Percentiles rank a stretch among this genome's conserved stretches.
phyloP scores from a whole-genome alignment of 2,888 invertebrate species.

The Pyrocoelia pectoralis region DNA sequence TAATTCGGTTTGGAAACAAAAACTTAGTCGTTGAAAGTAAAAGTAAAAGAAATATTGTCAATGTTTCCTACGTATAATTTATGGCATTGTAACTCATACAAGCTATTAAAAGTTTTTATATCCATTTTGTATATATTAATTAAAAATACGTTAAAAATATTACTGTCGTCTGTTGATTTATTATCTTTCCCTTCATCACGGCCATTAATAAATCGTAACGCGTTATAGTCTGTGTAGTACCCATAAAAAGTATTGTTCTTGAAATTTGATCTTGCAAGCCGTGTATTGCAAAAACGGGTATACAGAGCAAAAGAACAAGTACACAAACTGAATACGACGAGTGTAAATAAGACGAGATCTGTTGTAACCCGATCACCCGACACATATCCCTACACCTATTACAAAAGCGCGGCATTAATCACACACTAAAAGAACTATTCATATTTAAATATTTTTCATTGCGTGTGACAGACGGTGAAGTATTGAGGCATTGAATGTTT shows the following conservation, averaged over 20 bases:
- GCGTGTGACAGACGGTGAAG: conserved; percentile 45
- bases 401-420: conserved; percentile 49
- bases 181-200: neutral
- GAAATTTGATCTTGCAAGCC: conserved; percentile 25
- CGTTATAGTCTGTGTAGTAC: neutral
- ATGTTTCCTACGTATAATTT: neutral
- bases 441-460: conserved; percentile 43
- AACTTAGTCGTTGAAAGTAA: neutral
- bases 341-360: conserved; percentile 41
- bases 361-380: conserved; percentile 47
- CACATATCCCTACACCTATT: conserved; percentile 47
- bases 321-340: conserved; percentile 32
- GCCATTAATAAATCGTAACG: conserved; percentile 5
- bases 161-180: neutral
- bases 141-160: conserved; percentile 1
- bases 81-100: neutral
- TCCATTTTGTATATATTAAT: neutral
- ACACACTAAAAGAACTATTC: conserved; percentile 40
- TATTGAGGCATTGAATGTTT: conserved; percentile 47
- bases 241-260: conserved; percentile 17
- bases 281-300: conserved; percentile 18
- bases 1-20: too few species aligned
- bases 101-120: neutral
- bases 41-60: neutral
- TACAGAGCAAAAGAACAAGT: conserved; percentile 28